These are phyloP conservation scores for Cetonia aurata DNA, from an alignment of 2,888 invertebrate genomes.

Conservation along the genomic window DNA sequence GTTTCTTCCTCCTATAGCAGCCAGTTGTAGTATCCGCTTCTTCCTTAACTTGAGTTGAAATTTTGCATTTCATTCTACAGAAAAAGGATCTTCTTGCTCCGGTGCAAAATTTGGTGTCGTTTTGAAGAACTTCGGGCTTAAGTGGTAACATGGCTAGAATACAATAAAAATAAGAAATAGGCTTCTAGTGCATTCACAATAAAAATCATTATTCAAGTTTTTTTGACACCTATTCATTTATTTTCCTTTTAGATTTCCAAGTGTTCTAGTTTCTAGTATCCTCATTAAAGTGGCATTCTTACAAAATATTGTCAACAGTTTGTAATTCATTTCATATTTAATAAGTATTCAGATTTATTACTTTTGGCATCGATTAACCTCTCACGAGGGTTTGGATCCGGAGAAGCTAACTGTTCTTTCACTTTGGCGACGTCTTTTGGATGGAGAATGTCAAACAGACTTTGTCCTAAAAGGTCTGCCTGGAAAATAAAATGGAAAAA, in stretches of 20 bases:
- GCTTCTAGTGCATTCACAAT: neutral
- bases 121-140: slow-evolving; percentile 85
- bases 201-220: neutral
- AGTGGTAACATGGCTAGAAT: slow-evolving; percentile 89
- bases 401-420: slow-evolving; percentile 93
- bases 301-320: too few species aligned
- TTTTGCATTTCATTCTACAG: slow-evolving; percentile 91
- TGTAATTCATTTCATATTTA: neutral
- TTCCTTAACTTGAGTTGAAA: slow-evolving; percentile 76
- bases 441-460: slow-evolving; percentile 93
- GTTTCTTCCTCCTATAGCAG: slow-evolving; percentile 76
- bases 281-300: too few species aligned
- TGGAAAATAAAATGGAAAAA: slow-evolving; percentile 61
- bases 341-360: slow-evolving; percentile 60
- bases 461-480: slow-evolving; percentile 91
- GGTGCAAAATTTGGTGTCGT: slow-evolving; percentile 81
- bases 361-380: slow-evolving; percentile 93
- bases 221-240: neutral
- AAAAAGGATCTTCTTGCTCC: slow-evolving; percentile 94
- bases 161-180: slow-evolving; percentile 39
- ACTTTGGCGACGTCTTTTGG: slow-evolving; percentile 96
- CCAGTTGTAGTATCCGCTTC: slow-evolving; percentile 76
- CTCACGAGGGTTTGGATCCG: slow-evolving; percentile 89
- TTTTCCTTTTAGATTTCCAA: neutral
- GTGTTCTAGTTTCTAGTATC: neutral